A percentile compares a stretch with the other conserved stretches of the same genome.
These are phyloP conservation scores for Corythornis leucogaster DNA, from an alignment of 2,797 vertebrate genomes.

Conservation along the genomic window DNA sequence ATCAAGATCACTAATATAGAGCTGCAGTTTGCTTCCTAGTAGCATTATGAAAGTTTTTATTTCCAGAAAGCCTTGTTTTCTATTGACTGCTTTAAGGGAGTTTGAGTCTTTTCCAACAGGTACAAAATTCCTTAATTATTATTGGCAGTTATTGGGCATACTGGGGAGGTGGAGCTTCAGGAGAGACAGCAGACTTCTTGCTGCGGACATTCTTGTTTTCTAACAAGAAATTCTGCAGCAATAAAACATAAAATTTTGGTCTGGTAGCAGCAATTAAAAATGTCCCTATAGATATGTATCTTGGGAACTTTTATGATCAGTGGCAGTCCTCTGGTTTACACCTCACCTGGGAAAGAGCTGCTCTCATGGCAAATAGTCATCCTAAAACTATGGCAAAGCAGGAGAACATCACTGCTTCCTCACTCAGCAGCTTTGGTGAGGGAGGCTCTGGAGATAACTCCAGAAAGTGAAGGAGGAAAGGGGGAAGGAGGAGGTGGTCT, in stretches of 20 bases:
- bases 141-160: background rate
- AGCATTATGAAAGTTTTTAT: rapidly evolving
- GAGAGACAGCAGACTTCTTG: background rate
- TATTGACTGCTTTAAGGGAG: background rate
- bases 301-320: background rate
- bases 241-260: background rate
- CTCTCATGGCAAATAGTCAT: background rate
- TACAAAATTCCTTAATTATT: background rate
- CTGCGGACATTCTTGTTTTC: too few relatives aligned
- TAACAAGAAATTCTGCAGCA: background rate
- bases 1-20: background rate
- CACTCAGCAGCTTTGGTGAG: background rate
- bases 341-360: background rate
- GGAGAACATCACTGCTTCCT: background rate
- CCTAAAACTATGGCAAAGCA: background rate
- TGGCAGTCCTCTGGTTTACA: background rate
- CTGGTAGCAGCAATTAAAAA: background rate
- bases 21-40: background rate
- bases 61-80: background rate
- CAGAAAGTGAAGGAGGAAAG: background rate
- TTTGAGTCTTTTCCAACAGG: background rate
- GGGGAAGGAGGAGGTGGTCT: background rate
- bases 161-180: background rate
- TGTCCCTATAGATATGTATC: background rate
- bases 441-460: background rate